Percentiles rank a stretch among this genome's conserved stretches.
Conservation (phyloP, 2,888 invertebrate species). For the Eristalis pertinax region DNA sequence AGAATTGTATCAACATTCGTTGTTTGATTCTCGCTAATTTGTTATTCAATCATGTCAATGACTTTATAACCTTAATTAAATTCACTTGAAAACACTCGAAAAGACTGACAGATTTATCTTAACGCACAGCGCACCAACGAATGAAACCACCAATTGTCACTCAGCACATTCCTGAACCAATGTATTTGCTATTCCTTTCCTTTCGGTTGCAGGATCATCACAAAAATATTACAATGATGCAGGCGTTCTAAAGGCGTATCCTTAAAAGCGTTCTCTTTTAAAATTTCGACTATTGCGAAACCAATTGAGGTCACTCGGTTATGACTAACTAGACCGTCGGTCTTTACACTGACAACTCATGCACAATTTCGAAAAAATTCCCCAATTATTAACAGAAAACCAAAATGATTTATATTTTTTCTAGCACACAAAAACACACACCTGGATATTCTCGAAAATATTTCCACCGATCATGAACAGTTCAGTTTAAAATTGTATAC, state of each 20-base stretch:
- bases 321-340: neutral
- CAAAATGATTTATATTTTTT: slow-evolving; percentile 5
- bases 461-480: slow-evolving; percentile 57
- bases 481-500: slow-evolving; percentile 61
- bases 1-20: neutral
- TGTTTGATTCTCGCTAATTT: slow-evolving; percentile 4
- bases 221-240: too few relatives aligned
- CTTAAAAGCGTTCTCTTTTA: too few relatives aligned
- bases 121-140: neutral
- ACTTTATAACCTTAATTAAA: neutral
- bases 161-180: too few relatives aligned
- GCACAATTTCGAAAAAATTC: neutral
- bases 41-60: slow-evolving; percentile 7
- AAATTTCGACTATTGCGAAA: neutral
- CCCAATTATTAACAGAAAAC: slow-evolving; percentile 26
- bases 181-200: too few relatives aligned
- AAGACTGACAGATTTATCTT: neutral
- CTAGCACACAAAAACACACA: slow-evolving; percentile 46
- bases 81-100: neutral
- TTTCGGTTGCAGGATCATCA: too few relatives aligned
- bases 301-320: neutral
- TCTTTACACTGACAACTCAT: neutral
- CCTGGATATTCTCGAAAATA: slow-evolving; percentile 59
- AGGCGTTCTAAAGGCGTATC: too few relatives aligned
- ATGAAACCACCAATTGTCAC: neutral